Conservation (phyloP, 2,113 vertebrate genomes). For the Calyptomena viridis region DNA sequence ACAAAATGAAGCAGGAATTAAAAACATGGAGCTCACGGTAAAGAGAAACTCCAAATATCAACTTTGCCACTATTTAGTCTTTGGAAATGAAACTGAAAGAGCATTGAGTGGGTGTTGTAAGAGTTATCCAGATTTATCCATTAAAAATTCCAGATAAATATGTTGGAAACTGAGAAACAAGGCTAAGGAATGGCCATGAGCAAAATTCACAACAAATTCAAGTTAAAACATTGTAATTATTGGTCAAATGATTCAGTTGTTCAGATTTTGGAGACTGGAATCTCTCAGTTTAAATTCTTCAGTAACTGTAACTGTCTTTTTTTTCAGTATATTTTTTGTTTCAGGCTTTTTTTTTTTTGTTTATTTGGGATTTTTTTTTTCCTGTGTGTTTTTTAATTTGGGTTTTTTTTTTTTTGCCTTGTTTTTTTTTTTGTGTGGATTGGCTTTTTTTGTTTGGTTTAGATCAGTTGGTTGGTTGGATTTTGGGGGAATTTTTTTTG, state of each 20-base stretch:
- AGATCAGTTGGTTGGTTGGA: too few species aligned
- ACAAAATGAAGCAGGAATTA: neutral
- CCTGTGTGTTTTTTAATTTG: too few species aligned
- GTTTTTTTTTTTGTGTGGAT: neutral
- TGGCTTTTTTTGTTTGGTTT: neutral
- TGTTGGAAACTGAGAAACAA: neutral
- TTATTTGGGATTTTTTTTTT: neutral
- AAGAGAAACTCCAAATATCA: neutral
- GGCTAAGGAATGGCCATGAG: neutral
- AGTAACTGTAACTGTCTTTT: neutral
- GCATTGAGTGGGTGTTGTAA: neutral
- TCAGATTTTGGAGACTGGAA: neutral
- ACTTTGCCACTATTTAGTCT: neutral
- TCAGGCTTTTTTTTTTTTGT: neutral
- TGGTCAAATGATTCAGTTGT: neutral
- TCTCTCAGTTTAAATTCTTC: neutral
- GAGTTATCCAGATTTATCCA: too few species aligned
- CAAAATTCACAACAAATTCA: neutral
- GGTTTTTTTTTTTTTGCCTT: neutral
- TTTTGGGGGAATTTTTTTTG: neutral
- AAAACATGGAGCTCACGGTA: neutral
- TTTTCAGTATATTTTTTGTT: accelerated
- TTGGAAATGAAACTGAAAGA: neutral
- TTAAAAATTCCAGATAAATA: neutral
- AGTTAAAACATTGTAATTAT: neutral